Conservation (phyloP, 2,113 vertebrate species). For the Sander lucioperca region DNA sequence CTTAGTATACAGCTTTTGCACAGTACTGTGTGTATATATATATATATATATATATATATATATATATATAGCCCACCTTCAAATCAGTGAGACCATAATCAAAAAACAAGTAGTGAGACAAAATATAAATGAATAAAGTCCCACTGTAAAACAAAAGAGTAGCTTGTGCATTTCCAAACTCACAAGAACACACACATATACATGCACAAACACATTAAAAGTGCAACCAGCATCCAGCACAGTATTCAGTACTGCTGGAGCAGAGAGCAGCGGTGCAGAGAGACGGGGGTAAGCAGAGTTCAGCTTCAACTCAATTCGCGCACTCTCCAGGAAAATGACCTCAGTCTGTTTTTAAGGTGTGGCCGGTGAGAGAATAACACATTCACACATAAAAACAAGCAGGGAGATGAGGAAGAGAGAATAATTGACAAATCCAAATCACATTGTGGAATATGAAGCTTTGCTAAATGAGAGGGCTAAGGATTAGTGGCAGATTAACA, state of each 20-base stretch:
- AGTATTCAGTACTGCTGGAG: neutral
- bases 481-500: conserved; percentile 50
- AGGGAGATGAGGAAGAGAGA: neutral
- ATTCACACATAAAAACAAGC: conserved; percentile 39
- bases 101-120: neutral
- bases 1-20: no score
- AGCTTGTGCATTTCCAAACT: conserved; percentile 15
- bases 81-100: neutral
- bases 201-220: conserved; percentile 10
- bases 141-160: neutral
- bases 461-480: conserved; percentile 9
- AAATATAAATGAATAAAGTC: conserved; percentile 17
- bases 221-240: neutral
- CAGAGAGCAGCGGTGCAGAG: conserved; percentile 2
- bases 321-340: conserved; percentile 72
- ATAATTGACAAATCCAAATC: conserved; percentile 25
- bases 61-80: no score
- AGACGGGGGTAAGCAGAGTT: conserved; percentile 33
- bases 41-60: no score
- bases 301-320: conserved; percentile 61
- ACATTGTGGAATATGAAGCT: conserved; percentile 28
- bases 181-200: neutral
- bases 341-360: conserved; percentile 77
- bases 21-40: no score
- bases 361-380: conserved; percentile 58